Base-by-base conservation (phyloP, 2,888 invertebrate genomes). In the Tiliacea aurago region DNA sequence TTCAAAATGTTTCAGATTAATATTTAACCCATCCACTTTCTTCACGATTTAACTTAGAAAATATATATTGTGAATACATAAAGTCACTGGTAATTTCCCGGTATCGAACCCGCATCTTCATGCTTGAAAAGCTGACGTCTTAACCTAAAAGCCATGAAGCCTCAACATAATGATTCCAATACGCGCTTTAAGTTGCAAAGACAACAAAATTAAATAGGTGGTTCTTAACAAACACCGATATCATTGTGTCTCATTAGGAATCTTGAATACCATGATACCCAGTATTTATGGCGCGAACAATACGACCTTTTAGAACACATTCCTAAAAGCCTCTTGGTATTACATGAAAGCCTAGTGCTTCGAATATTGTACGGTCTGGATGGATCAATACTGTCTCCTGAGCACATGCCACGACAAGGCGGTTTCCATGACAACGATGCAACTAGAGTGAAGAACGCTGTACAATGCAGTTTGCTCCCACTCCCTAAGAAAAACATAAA, bases 321-420 rank as follows among this genome's bases (percentile, higher is more conserved):
- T 72, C 56, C 53, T 43, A 1, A 23, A 49, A 66, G 10, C n/a
- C 45, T 73, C 78, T 65, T 58, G 55, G 18, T n/a, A 15, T n/a
- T 37, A 47, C n/a, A 58, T 78, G 80, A 18, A 45, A 56, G 33
- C 78, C 74, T 78, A 74, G 78, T 79, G 18, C 23, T 62, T 13
- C 20, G n/a, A 73, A 79, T 61, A 28, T 64, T 62, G 23, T 20
- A n/a, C 2, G 10, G 53, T 33, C 49, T 62, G 13, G 33, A 33
- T 55, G 55, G 68, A 78, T 79, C 80, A 69, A 79, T 78, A 78
- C 49, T 23, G 20, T 33, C 6, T 51, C 7, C 47, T 0, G 49
- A 67, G 67, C 55, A 49, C 59, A 1, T 49, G 65, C 1, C 23
- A 72, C 10, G 33, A 13, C 33, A 20, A 28, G 49, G 43, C 20